Evolutionary conservation across 2,113 vertebrate genomes (phyloP).

Genomic region (Paracanthobrama guichenoti): DNA sequence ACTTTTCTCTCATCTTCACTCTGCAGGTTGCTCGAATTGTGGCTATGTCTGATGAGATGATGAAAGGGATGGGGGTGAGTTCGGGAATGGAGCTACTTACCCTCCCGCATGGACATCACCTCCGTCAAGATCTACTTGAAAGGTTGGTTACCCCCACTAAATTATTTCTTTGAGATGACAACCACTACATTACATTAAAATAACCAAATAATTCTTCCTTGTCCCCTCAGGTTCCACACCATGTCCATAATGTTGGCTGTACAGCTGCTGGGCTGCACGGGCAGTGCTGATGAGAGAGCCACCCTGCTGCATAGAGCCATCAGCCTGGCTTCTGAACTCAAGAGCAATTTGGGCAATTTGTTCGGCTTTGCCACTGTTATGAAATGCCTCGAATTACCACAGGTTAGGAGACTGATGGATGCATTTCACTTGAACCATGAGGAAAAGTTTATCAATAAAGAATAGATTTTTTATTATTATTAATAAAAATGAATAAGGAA

Average conservation of each 20-base stretch:
- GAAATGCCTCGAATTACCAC: slow-evolving; percentile 89
- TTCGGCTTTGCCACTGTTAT: slow-evolving; percentile 93
- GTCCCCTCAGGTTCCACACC: slow-evolving; percentile 84
- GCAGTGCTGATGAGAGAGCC: slow-evolving; percentile 86
- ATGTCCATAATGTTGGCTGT: slow-evolving; percentile 92
- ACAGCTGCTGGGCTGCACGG: slow-evolving; percentile 90
- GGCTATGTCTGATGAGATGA: slow-evolving; percentile 84
- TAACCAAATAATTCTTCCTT: background rate
- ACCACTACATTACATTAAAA: background rate
- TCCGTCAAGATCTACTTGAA: slow-evolving; percentile 92
- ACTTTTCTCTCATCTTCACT: background rate
- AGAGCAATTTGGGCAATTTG: slow-evolving; percentile 90
- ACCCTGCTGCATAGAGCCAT: slow-evolving; percentile 89
- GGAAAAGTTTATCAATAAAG: too few species aligned
- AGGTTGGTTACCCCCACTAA: slow-evolving; percentile 71
- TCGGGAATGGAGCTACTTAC: slow-evolving; percentile 94
- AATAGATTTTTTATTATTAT: background rate
- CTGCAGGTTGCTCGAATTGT: slow-evolving; percentile 88
- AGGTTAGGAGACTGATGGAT: slow-evolving; percentile 75
- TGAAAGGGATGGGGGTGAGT: slow-evolving; percentile 90
- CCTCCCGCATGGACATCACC: slow-evolving; percentile 89
- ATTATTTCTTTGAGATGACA: background rate
- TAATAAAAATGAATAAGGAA: background rate
- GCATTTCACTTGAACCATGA: background rate
- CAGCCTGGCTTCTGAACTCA: slow-evolving; percentile 88